Conservation (phyloP, 2,888 invertebrate species). For the Hirtodrosophila alboralis region DNA sequence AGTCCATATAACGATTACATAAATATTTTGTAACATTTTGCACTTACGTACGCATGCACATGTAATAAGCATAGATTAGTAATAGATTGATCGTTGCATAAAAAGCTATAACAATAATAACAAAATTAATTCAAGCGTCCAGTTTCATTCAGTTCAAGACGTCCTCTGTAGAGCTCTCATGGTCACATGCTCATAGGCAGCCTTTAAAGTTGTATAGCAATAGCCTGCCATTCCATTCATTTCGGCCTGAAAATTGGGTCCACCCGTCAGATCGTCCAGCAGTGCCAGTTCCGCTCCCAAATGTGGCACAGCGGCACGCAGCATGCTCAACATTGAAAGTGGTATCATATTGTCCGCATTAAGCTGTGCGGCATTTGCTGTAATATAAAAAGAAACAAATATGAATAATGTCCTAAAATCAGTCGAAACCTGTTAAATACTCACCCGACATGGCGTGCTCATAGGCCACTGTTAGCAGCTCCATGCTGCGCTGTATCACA, state of each 20-base stretch:
- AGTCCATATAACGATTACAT: slow-evolving; percentile 38
- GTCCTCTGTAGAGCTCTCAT: slow-evolving; percentile 66
- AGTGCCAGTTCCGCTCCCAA: slow-evolving; percentile 84
- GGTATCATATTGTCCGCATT: slow-evolving; percentile 84
- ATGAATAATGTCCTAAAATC: no score
- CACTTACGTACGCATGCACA: slow-evolving; percentile 20
- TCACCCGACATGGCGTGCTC: slow-evolving; percentile 78
- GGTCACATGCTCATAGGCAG: slow-evolving; percentile 82
- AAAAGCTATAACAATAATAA: slow-evolving; percentile 49
- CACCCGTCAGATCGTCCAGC: slow-evolving; percentile 83
- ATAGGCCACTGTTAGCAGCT: slow-evolving; percentile 82
- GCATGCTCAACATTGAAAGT: slow-evolving; percentile 81
- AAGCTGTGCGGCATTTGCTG: slow-evolving; percentile 78
- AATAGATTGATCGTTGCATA: slow-evolving; percentile 54
- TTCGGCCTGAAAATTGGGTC: slow-evolving; percentile 82
- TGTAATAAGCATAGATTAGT: slow-evolving; percentile 21
- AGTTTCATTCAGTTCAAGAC: slow-evolving; percentile 32
- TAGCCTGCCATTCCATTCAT: slow-evolving; percentile 84
- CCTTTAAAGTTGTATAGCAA: slow-evolving; percentile 84
- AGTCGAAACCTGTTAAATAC: neutral
- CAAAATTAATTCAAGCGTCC: slow-evolving; percentile 14
- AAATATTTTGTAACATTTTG: no score
- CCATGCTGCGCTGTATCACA: slow-evolving; percentile 83
- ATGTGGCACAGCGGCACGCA: slow-evolving; percentile 83
- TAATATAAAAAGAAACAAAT: neutral